Evolutionary conservation across 2,113 vertebrate genomes (phyloP).

Genomic region (Hydrolagus affinis): DNA sequence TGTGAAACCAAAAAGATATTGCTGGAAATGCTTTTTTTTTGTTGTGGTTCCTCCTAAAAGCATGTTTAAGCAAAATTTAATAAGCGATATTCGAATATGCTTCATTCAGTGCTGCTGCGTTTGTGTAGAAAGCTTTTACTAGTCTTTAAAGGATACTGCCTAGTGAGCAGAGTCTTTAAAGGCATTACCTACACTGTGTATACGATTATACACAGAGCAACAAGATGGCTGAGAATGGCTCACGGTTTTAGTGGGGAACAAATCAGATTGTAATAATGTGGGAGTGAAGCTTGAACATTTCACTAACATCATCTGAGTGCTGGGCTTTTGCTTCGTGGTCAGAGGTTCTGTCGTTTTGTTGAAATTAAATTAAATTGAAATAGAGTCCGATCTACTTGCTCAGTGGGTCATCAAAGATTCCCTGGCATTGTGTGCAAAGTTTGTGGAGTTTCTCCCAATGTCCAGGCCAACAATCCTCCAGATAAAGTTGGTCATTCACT

Average conservation of each 20-base stretch:
- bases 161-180: neutral
- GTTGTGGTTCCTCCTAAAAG: too few relatives aligned
- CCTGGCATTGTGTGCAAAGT: too few relatives aligned
- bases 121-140: neutral
- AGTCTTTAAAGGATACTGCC: neutral
- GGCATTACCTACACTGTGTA: neutral
- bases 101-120: neutral
- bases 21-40: neutral
- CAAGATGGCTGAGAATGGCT: neutral
- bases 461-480: too few relatives aligned
- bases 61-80: neutral
- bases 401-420: too few relatives aligned
- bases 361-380: neutral
- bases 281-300: neutral
- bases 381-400: too few relatives aligned
- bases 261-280: neutral
- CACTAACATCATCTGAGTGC: neutral
- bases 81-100: neutral
- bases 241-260: neutral
- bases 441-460: too few relatives aligned
- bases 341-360: neutral
- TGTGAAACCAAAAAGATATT: neutral
- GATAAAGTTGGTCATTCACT: too few relatives aligned
- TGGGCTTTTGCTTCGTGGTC: too few relatives aligned
- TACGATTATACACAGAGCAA: neutral